phyloP scores from a whole-genome alignment of 1,140 invertebrate genomes.

The Habropoda laboriosa region DNA sequence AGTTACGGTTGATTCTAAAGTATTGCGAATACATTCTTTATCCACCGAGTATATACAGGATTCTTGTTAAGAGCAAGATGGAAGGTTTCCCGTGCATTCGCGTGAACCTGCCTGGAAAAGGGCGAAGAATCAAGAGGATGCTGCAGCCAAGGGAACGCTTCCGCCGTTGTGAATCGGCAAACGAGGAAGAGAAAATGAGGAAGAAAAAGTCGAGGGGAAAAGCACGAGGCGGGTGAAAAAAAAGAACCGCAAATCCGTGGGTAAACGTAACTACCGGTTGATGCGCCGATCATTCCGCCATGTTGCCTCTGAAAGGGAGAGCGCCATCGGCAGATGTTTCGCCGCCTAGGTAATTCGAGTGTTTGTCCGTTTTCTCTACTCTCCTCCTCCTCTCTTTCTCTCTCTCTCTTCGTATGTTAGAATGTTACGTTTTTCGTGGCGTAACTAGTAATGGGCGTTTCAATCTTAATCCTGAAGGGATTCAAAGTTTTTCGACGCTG shows the following conservation, averaged over 20 bases:
- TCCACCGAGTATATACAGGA: too few species aligned
- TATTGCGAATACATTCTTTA: too few species aligned
- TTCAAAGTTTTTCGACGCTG: too few species aligned
- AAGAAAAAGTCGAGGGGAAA: conserved; percentile 40
- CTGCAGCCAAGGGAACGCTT: neutral
- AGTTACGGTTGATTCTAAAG: too few species aligned
- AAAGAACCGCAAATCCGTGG: conserved; percentile 81
- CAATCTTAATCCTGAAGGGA: too few species aligned
- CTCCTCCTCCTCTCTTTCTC: neutral
- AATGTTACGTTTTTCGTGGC: neutral
- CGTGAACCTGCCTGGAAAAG: conserved; percentile 34
- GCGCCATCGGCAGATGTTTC: conserved; percentile 80
- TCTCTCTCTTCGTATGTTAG: neutral
- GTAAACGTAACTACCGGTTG: conserved; percentile 79
- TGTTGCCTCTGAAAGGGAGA: conserved; percentile 77
- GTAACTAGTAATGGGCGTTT: too few species aligned
- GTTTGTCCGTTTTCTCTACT: conserved; percentile 67
- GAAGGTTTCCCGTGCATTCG: neutral
- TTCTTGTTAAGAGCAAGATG: neutral
- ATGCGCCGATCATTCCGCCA: conserved; percentile 81
- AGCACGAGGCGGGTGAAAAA: conserved; percentile 58
- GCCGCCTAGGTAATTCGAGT: conserved; percentile 74
- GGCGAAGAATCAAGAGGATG: conserved; percentile 36
- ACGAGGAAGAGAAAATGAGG: conserved; percentile 21
- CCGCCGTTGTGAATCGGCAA: conserved; percentile 18